phyloP scores from a whole-genome alignment of 2,113 vertebrate genomes.

The Semnopithecus entellus region DNA sequence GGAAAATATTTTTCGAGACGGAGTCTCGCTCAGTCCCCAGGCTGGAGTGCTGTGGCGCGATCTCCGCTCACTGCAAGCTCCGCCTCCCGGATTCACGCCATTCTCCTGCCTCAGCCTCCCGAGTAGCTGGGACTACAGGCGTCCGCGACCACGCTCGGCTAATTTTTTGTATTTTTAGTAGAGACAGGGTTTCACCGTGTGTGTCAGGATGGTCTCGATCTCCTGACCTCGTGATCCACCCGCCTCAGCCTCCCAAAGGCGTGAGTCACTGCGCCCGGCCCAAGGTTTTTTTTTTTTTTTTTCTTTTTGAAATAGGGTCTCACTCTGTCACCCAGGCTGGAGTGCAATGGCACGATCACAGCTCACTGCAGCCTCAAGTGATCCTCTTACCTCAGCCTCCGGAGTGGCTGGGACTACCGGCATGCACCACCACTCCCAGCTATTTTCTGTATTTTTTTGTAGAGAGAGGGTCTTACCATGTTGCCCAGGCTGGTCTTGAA shows the following conservation, averaged over 20 bases:
- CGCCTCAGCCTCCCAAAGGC: no score
- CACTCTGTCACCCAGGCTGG: neutral
- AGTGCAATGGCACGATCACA: neutral
- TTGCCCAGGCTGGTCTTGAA: neutral
- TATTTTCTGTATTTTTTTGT: neutral
- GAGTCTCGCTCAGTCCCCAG: neutral
- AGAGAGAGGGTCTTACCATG: neutral
- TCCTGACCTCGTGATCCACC: no score
- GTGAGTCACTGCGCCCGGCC: no score
- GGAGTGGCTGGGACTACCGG: neutral
- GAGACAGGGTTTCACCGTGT: no score
- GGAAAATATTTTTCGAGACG: no score
- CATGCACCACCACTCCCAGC: no score
- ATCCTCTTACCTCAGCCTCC: neutral
- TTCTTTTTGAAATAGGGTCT: neutral
- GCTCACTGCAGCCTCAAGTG: neutral
- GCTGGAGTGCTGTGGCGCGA: accelerated
- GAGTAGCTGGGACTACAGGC: no score
- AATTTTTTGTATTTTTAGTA: no score
- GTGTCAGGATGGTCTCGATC: no score
- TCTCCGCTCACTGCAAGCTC: neutral
- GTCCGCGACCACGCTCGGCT: no score
- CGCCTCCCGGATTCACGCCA: no score
- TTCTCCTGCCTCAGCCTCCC: no score
- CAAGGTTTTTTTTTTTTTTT: neutral